Percentiles rank a stretch among this genome's conserved stretches.
Evolutionary conservation across 1,140 invertebrate genomes (phyloP).

Genomic region (Saccostrea glomerata): DNA sequence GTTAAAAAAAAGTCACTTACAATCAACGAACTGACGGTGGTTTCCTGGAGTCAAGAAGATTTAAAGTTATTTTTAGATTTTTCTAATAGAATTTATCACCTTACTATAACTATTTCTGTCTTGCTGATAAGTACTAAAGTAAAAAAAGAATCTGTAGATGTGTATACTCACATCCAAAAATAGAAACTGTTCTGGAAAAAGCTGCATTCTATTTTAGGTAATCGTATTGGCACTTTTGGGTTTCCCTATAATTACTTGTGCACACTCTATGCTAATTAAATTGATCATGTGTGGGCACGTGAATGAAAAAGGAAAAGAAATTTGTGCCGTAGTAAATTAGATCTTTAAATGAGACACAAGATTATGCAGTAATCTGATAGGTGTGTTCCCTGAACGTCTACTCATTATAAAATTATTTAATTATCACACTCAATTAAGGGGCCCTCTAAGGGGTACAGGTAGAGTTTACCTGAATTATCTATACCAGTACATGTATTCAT

Average conservation of each 20-base stretch:
- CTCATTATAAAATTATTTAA: too few relatives aligned
- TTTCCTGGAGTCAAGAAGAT: neutral
- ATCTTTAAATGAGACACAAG: neutral
- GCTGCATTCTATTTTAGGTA: neutral
- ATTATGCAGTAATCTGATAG: neutral
- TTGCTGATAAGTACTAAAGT: neutral
- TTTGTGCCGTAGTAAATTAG: neutral
- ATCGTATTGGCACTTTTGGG: neutral
- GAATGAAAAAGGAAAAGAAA: neutral
- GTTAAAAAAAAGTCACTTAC: neutral
- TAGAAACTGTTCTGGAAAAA: neutral
- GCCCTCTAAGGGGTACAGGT: too few relatives aligned
- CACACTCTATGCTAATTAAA: neutral
- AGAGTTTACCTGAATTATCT: too few relatives aligned
- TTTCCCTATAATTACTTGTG: neutral
- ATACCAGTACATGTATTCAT: too few relatives aligned
- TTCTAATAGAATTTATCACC: neutral
- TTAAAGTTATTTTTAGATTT: neutral
- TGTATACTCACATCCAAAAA: neutral
- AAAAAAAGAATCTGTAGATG: neutral
- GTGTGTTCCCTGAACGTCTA: too few relatives aligned
- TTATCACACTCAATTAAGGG: too few relatives aligned
- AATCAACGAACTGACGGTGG: neutral
- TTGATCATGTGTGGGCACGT: neutral
- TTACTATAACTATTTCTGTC: neutral